Evolutionary conservation across 2,797 vertebrate genomes (phyloP), one percentile per base, ranked within the genome.

Genomic region (Pelochelys cantorii): DNA sequence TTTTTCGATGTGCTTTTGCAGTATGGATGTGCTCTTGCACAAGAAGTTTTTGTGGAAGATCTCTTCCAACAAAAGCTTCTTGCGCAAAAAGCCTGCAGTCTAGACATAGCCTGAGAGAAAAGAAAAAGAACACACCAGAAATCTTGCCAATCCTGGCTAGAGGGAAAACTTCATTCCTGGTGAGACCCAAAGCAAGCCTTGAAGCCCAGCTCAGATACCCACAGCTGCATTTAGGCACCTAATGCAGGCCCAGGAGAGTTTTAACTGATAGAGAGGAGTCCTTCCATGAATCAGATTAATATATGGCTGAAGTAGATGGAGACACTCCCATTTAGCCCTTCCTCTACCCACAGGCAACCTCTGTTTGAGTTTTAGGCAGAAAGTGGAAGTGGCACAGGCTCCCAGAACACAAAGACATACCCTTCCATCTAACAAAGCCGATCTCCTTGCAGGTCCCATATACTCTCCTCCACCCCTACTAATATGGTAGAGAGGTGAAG

Each of bases 111-210:
- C 7, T 48, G 20, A 71, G 11, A 20, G 29, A 68, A 68, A 27
- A 27, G 23, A 62, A 31, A 31, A 71, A 20, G 34, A 68, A 20
- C 3, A 3, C 18, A 71, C 34, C 11, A 74, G 29, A 31, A 7
- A 14, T 11, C 57, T 83, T 85, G 15, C 25, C 0, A 0, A 0
- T 79, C 74, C 68, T 88, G 23, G 12, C 53, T n/a, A 89, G 78
- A 86, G 14, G 15, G 9, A 1, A 17, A 56, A 81, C 86, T 68
- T n/a, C 0, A 1, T 8, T 0, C 29, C 17, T 71, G 1, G 0
- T 84, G 48, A 86, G 83, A 5, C 2, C 17, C 4, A 20, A 11
- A 74, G 34, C 20, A 23, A 74, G 23, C 8, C 34, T 78, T 68
- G 17, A 25, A 92, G 81, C 62, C 11, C 37, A 90, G 0, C 86